Evolutionary conservation across 2,113 vertebrate species (phyloP), one percentile per base, ranked within the genome.

Genomic region (Tapirus terrestris): DNA sequence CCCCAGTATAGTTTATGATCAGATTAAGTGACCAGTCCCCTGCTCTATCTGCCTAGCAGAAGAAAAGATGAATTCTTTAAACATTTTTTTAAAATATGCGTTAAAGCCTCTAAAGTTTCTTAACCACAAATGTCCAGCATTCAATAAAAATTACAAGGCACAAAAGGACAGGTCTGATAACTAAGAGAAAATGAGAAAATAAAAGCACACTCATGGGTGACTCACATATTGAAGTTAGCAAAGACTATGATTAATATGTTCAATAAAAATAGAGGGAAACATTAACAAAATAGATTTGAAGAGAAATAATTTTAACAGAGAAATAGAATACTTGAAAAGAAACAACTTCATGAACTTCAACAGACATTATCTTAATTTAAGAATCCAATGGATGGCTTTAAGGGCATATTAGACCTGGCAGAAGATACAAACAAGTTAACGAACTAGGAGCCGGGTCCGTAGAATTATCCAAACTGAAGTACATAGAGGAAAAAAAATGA

Each of bases 151-250:
- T 60, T 31, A 27, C 7, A 31, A 63, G 6, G 1, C 9, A 75
- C 29, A 31, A 60, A 88, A 84, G 39, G 23, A 92, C 5, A 75
- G 29, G 43, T 36, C n/a, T 23, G 16, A 43, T 43, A 82, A 76
- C 39, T 82, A 88, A 89, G 53, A 72, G 58, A 87, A 92, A 73
- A 73, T 77, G 53, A 72, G 58, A 87, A 92, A 73, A 73, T 77
- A 65, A 12, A 83, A 92, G 14, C 29, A 63, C 31, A 79, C 6
- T 12, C 39, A 43, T 10, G 67, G 14, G 20, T 33, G 20, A 81
- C 82, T 94, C 75, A 60, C 29, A 39, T 83, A 60, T 48, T 82
- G 67, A 67, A 65, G 45, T 67, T 68, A 33, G 36, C 36, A 87
- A 65, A 72, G 13, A 73, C 14, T 85, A 45, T 56, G 10, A 68